Evolutionary conservation across 2,113 vertebrate species (phyloP).

Genomic region (Sorex fumeus): DNA sequence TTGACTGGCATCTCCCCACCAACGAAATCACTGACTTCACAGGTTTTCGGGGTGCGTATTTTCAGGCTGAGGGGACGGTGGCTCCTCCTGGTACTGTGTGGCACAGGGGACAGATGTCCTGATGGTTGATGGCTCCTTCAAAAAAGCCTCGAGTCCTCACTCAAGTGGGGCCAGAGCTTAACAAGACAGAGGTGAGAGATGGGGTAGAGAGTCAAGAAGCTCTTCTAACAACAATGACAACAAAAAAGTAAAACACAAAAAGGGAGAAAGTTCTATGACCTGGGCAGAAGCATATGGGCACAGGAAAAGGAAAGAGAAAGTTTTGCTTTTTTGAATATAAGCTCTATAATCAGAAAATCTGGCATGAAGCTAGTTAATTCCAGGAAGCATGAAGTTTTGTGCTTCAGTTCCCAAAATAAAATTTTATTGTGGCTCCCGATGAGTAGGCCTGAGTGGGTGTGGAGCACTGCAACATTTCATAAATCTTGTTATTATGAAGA

Average conservation of each 20-base stretch:
- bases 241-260: neutral
- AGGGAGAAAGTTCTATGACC: neutral
- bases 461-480: neutral
- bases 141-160: too few species aligned
- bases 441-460: neutral
- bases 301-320: neutral
- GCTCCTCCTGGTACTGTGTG: too few species aligned
- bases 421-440: constrained; percentile 37
- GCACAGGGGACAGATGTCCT: too few species aligned
- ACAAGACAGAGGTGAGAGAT: neutral
- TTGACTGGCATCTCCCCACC: too few species aligned
- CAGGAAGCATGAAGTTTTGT: constrained; percentile 13
- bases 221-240: neutral
- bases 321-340: neutral
- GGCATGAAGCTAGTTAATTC: constrained; percentile 37
- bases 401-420: constrained; percentile 23
- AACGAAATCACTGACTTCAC: too few species aligned
- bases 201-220: neutral
- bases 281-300: neutral
- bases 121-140: too few species aligned
- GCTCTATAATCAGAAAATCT: neutral
- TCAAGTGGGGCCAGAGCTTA: neutral
- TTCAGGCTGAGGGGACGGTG: too few species aligned
- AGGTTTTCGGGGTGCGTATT: too few species aligned
- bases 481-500: constrained; percentile 10